A percentile compares a stretch with the other conserved stretches of the same genome.
phyloP scores from a whole-genome alignment of 2,113 vertebrate genomes.

The Megaptera novaeangliae region DNA sequence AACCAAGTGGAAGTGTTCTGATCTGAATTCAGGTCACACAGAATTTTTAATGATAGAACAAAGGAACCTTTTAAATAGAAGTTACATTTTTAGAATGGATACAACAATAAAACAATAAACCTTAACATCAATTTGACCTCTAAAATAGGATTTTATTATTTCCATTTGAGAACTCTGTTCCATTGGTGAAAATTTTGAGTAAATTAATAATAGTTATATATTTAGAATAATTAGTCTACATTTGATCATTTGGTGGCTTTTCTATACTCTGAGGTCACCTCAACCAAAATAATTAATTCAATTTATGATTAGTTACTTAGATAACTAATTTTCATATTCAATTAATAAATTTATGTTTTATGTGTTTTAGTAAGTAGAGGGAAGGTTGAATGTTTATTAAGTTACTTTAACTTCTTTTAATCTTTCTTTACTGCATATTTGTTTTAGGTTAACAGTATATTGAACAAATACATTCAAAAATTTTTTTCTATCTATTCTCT shows the following conservation, averaged over 20 bases:
- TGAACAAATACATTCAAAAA: background rate
- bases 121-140: background rate
- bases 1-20: background rate
- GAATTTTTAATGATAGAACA: constrained; percentile 47
- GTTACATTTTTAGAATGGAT: constrained; percentile 7
- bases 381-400: constrained; percentile 61
- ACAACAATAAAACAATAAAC: constrained; percentile 38
- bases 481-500: background rate
- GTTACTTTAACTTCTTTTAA: constrained; percentile 49
- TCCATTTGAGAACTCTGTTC: background rate
- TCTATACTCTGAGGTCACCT: constrained; percentile 57
- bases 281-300: constrained; percentile 56
- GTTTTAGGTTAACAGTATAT: constrained; percentile 26
- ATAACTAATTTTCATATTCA: background rate
- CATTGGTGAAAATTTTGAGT: background rate
- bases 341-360: constrained; percentile 69
- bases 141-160: background rate
- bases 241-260: background rate
- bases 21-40: background rate
- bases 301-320: background rate
- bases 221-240: background rate
- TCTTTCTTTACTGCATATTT: background rate
- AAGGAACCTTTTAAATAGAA: background rate
- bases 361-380: constrained; percentile 75
- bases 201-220: background rate